Evolutionary conservation across 2,888 invertebrate genomes (phyloP), one percentile per base, ranked within the genome.

Genomic region (Idaea aversata): DNA sequence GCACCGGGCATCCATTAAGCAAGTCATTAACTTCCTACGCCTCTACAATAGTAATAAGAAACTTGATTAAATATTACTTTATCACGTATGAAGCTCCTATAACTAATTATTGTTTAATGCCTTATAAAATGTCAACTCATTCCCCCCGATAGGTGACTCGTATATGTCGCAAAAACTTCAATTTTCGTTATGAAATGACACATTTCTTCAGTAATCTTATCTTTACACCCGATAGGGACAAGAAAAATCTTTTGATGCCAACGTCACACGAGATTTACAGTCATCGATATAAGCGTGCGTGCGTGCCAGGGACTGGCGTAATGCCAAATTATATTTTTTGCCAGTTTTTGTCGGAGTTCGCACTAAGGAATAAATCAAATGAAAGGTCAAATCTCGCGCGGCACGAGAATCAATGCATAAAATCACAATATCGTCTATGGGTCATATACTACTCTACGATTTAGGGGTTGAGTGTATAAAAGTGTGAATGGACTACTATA

Each of bases 291-390:
- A 77, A 68, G 71, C 78, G 62, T 63, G 68, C 69, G 69, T 73
- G 72, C 65, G 73, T 66, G 73, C 73, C 77, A 69, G 72, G 71
- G 72, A 68, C 76, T 87, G 87, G 87, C 83, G 83, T 81, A 80
- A 79, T 61, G 70, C 74, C 74, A 74, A 72, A 72, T 73, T 80
- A 84, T 80, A 84, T 88, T 88, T 85, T 86, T 87, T 87, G 88
- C 83, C 85, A 86, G 86, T 86, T 86, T 87, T 77, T 78, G 79
- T 80, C 72, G 79, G 75, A 79, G 74, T 83, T 47, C 77, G 75
- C 72, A 75, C 72, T 72, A 73, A 80, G 80, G 71, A 81, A 86
- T 86, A 85, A 85, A 88, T 87, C 80, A 77, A 68, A 65, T 65
- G 77, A 57, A 79, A 87, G 84, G 84, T 78, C 80, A 77, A 74